A percentile compares a stretch with the other conserved stretches of the same genome.
Conservation (phyloP, 2,113 vertebrate genomes). For the Ranitomeya variabilis region DNA sequence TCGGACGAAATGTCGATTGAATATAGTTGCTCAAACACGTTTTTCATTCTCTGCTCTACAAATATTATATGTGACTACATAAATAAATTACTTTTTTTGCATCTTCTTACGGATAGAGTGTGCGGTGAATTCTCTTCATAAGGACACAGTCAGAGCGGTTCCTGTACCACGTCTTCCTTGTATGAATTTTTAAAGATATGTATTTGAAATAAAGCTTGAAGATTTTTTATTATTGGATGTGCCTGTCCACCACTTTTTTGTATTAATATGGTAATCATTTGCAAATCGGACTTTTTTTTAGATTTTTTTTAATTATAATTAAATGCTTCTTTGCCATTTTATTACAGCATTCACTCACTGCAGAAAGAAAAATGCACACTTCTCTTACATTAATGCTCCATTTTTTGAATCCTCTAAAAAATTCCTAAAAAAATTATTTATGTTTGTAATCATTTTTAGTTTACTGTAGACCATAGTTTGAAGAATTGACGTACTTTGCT, state of each 20-base stretch:
- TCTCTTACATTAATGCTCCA: conserved; percentile 22
- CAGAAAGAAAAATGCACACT: background rate
- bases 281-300: background rate
- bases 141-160: no score
- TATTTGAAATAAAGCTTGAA: background rate
- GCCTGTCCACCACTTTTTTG: background rate
- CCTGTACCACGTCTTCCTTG: no score
- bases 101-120: no score
- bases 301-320: background rate
- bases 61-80: no score
- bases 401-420: background rate
- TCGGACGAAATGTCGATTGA: no score
- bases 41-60: no score
- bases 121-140: no score
- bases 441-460: conserved; percentile 7
- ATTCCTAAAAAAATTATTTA: conserved; percentile 25
- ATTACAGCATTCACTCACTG: background rate
- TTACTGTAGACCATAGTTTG: conserved; percentile 23
- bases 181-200: no score
- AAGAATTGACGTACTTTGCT: conserved; percentile 63
- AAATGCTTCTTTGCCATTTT: background rate
- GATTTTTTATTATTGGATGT: background rate
- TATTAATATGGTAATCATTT: background rate
- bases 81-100: no score
- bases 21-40: no score